A percentile compares a stretch with the other conserved stretches of the same genome.
Conservation (phyloP, 2,113 vertebrate genomes). For the Martes martes region DNA sequence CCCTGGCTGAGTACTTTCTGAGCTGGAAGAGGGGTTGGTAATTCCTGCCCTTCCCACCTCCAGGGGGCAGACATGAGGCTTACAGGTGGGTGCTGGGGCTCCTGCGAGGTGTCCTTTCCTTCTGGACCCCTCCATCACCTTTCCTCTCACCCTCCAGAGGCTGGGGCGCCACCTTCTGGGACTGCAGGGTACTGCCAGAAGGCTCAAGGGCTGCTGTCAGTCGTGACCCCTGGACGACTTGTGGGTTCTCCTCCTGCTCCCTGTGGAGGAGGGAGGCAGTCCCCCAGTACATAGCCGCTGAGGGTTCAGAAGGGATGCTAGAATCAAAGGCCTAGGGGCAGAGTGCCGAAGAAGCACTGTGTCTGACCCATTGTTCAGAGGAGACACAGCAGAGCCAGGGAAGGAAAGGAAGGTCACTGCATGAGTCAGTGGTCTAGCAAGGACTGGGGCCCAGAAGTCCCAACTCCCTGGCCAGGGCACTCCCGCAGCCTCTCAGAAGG, state of each 20-base stretch:
- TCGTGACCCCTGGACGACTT: neutral
- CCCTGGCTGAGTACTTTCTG: neutral
- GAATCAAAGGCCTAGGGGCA: neutral
- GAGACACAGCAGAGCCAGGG: neutral
- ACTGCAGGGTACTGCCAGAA: neutral
- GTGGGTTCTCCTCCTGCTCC: neutral
- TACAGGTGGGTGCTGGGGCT: neutral
- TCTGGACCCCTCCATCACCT: neutral
- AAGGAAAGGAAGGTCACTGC: neutral
- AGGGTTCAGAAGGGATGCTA: neutral
- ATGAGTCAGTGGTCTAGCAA: neutral
- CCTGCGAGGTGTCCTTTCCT: neutral
- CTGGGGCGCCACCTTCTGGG: slow-evolving; percentile 46
- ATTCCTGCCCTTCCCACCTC: neutral
- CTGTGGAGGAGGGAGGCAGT: neutral
- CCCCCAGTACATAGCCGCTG: too few species aligned
- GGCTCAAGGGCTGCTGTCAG: neutral
- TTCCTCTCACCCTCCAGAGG: neutral
- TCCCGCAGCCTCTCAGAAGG: neutral
- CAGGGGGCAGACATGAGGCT: neutral
- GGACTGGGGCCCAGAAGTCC: neutral
- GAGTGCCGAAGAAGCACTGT: neutral
- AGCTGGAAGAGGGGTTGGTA: neutral
- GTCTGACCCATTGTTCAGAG: neutral
- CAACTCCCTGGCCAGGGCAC: rapidly evolving